Base-by-base conservation (phyloP, 2,113 vertebrate genomes). In the Caranx ignobilis region DNA sequence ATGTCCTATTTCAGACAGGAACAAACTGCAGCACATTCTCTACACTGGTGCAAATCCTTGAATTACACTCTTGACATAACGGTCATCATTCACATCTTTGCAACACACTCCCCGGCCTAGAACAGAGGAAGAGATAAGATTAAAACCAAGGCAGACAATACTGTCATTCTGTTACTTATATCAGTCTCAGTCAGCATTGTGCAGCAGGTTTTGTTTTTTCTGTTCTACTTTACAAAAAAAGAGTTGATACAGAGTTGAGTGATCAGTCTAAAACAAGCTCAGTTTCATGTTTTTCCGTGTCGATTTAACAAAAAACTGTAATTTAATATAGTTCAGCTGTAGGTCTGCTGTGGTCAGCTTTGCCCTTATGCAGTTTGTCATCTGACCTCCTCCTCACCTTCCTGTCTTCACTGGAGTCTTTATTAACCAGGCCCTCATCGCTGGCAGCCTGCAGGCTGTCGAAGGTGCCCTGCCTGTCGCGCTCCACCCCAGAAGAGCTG, bases 371-470 rank as follows among this genome's bases (percentile, higher is more conserved):
- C 1, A 72, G 43, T 77, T 86, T 88, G 11, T 94, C 82, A 8
- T 96, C 95, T 66, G 88, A 85, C 76, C 89, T 92, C 11, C 92
- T 85, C 4, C 82, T 72, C 66, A 88, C 84, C 81, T 91, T 93
- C 59, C 82, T 86, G 9, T 94, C 88, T 0, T 87, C 93, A 43
- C 85, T 93, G 3, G 90, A 90, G 1, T 95, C 93, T 8, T 89
- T 89, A 37, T 94, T 95, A 2, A 96, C 90, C 79, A 94, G 93
- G 3, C 92, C 91, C 0, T 96, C 96, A 34, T 97, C 95, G 0
- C 94, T 96, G 86, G 93, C 94, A 0, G 92, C 94, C 1, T 95
- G 93, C 79, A 95, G 91, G 71, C 96, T 97, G 90, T 96, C 95
- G 50, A 95, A 96, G 0, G 95, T 95, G 79, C 91, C 93, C 8